Evolutionary conservation across 2,888 invertebrate species (phyloP).

Genomic region (Dioctria linearis): DNA sequence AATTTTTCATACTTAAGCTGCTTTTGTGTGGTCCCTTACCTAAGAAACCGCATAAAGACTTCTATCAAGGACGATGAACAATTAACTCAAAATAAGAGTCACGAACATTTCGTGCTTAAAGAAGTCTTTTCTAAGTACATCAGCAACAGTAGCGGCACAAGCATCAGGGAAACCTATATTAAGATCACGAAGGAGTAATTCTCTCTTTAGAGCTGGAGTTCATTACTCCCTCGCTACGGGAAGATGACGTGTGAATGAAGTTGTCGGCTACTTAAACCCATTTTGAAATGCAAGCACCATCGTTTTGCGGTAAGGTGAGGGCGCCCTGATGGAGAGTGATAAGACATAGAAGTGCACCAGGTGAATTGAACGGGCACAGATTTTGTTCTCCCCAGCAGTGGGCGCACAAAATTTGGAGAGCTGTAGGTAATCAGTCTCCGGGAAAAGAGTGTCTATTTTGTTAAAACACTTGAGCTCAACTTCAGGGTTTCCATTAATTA

Average conservation of each 20-base stretch:
- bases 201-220: not conserved
- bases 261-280: conserved; percentile 18
- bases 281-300: conserved; percentile 29
- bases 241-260: not conserved
- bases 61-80: not conserved
- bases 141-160: too few species aligned
- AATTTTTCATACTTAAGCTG: not conserved
- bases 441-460: conserved; percentile 11
- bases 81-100: not conserved
- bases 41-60: conserved; percentile 1
- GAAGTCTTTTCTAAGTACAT: not conserved
- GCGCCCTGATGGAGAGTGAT: conserved; percentile 23
- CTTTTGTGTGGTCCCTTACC: not conserved
- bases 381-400: not conserved
- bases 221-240: conserved; percentile 1
- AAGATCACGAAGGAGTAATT: not conserved
- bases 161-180: not conserved
- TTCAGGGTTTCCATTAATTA: conserved; percentile 11
- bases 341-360: conserved; percentile 18
- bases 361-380: not conserved
- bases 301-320: conserved; percentile 33
- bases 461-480: not conserved
- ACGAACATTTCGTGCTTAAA: not conserved
- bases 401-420: not conserved
- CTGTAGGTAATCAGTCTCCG: not conserved